Base-by-base conservation (phyloP, 2,888 invertebrate species). In the Palloptera scutellata region DNA sequence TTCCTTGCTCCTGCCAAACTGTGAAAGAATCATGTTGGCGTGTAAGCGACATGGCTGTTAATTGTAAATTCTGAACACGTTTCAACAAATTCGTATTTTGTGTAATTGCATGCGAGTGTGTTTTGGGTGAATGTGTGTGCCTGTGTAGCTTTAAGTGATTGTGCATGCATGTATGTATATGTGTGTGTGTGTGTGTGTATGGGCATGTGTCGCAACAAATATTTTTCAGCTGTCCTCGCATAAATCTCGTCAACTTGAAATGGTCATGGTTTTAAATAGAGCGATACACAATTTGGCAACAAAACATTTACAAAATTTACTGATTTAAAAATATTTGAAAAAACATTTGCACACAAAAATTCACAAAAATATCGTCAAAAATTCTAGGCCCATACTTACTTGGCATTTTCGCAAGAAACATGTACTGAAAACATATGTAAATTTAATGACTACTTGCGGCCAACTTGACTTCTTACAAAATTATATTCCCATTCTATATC, bases 51-150 rank as follows among this genome's bases (percentile, higher is more conserved):
- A 51, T 51, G 30, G 42, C 57, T 63, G 64, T 60, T 70, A 71
- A 74, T 74, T 75, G 72, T 30, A 62, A 69, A 76, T 71, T 71
- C 74, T 66, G 70, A 72, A 70, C 76, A 76, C 73, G 76, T 74
- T 76, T 73, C 66, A 69, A 74, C 72, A 72, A 73, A 72, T 74
- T 72, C 55, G 52, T 17, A 64, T 64, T 64, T 64, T 58, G 41
- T 42, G 42, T 48, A 15, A 55, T 43, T 58, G 42, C 51, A 51
- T 52, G 5, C 0, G 30, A 6, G 57, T 11, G 61, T 51, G n/a
- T n/a, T n/a, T 61, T 40, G 51, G 30, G 41, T 17, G n/a, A n/a
- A n/a, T n/a, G n/a, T n/a, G n/a, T n/a, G n/a, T n/a, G n/a, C n/a
- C n/a, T n/a, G n/a, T n/a, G 41, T 41, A 61, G 70, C 61, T 74